These are phyloP conservation scores for Hoplodrina blanda DNA, from an alignment of 2,888 invertebrate species.

Conservation along the genomic window DNA sequence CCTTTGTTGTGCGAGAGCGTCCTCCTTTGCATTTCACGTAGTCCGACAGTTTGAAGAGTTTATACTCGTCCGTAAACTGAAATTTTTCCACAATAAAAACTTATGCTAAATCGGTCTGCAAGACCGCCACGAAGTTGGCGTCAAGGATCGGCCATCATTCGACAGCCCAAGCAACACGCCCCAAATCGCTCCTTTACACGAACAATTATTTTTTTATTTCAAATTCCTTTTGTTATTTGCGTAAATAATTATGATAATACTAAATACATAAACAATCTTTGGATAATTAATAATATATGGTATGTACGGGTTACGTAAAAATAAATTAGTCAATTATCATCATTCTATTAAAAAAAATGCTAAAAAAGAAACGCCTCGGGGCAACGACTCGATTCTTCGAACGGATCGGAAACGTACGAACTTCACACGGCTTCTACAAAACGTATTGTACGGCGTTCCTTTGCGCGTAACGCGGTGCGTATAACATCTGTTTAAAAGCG, in stretches of 20 bases:
- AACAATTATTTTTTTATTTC: background rate
- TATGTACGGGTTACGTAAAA: background rate
- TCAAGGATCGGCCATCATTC: conserved; percentile 82
- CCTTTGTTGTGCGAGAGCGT: conserved; percentile 88
- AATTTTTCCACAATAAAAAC: conserved; percentile 75
- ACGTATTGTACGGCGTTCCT: conserved; percentile 39
- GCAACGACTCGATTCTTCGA: background rate
- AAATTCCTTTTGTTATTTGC: background rate
- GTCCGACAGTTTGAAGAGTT: conserved; percentile 78
- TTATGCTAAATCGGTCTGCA: conserved; percentile 75
- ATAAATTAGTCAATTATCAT: background rate
- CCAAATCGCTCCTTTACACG: conserved; percentile 68
- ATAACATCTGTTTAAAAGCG: background rate
- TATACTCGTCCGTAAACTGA: conserved; percentile 75
- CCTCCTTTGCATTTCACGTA: conserved; percentile 90
- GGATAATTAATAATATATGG: background rate
- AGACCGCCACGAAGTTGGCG: conserved; percentile 84
- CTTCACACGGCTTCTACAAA: conserved; percentile 26
- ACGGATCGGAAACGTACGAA: conserved; percentile 35
- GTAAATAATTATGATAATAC: background rate
- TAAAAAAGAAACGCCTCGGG: background rate
- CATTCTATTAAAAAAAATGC: background rate
- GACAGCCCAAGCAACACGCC: conserved; percentile 80
- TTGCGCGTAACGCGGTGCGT: conserved; percentile 8
- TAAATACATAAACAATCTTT: background rate